Base-by-base conservation (phyloP, 2,888 invertebrate genomes). In the Cerastis leucographa region DNA sequence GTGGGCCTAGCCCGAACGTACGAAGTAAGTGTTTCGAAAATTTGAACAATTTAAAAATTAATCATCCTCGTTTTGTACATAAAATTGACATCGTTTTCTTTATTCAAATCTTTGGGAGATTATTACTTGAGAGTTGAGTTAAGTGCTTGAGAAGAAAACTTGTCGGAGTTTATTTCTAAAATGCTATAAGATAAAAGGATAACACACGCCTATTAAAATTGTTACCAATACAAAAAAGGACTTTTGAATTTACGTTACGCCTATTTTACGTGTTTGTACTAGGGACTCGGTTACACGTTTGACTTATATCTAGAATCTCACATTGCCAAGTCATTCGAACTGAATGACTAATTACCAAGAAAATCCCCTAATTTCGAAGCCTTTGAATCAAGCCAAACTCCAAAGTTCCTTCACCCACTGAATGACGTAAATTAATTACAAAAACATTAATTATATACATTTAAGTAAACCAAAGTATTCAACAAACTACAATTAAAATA, bases 401-500 rank as follows among this genome's bases (percentile, higher is more conserved):
- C 0, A 17, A 81, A 42, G 5, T n/a, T 61, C 0, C 19, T 19
- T n/a, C 25, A 5, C 25, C 14, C 9, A 22, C 9, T 78, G 11
- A 67, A 74, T 44, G 22, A 44, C 19, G 35, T 71, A 35, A 69
- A 79, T 59, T 40, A 66, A 59, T 59, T 40, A 71, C 40, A 75
- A 65, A 76, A 76, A 72, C 49, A 40, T 29, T 61, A 74, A 68
- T 74, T 49, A 61, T 40, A 12, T 5, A n/a, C 19, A 54, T 11
- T 14, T 61, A 56, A 29, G 7, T 19, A 14, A 64, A 49, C 25
- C 17, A 22, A 11, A 56, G 12, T 65, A 73, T 65, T 25, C 29
- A 17, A 81, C 12, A 25, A 74, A 44, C 56, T 61, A 71, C 46
- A 61, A 35, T 42, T 40, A 51, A 80, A 71, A 5, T 80, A 61